phyloP scores from a whole-genome alignment of 2,113 vertebrate genomes.

The Delphinus delphis region DNA sequence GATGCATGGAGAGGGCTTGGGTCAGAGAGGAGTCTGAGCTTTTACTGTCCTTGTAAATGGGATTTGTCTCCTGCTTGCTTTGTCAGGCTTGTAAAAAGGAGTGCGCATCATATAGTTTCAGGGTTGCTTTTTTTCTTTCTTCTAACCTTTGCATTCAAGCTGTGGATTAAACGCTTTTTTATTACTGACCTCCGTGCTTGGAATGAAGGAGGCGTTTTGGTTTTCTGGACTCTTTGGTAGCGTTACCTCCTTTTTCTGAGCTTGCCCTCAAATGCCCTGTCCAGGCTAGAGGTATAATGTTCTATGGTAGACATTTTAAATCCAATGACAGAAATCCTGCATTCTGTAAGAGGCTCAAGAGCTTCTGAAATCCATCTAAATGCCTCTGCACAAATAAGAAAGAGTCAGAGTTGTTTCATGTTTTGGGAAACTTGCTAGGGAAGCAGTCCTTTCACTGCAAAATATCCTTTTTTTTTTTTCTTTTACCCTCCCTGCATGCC shows the following conservation, averaged over 20 bases:
- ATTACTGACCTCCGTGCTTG: background rate
- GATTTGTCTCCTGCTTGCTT: background rate
- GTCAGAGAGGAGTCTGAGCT: constrained; percentile 35
- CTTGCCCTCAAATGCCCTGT: background rate
- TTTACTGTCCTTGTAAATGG: background rate
- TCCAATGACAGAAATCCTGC: background rate
- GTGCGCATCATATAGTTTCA: background rate
- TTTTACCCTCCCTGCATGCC: no score
- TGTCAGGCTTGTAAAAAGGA: background rate
- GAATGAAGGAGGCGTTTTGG: background rate
- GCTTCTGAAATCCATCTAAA: background rate
- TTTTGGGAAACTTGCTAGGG: background rate
- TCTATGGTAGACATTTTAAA: background rate
- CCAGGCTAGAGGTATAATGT: background rate
- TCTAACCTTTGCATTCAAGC: constrained; percentile 47
- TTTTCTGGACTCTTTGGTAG: background rate
- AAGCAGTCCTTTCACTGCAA: background rate
- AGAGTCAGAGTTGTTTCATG: background rate
- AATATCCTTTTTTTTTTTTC: background rate
- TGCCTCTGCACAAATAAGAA: background rate
- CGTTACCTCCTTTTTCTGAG: background rate
- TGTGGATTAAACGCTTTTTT: constrained; percentile 8
- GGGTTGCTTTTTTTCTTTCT: background rate
- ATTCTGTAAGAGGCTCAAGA: background rate
- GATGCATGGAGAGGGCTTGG: constrained; percentile 21